phyloP scores from a whole-genome alignment of 2,113 vertebrate genomes.

The Hystrix brachyura region DNA sequence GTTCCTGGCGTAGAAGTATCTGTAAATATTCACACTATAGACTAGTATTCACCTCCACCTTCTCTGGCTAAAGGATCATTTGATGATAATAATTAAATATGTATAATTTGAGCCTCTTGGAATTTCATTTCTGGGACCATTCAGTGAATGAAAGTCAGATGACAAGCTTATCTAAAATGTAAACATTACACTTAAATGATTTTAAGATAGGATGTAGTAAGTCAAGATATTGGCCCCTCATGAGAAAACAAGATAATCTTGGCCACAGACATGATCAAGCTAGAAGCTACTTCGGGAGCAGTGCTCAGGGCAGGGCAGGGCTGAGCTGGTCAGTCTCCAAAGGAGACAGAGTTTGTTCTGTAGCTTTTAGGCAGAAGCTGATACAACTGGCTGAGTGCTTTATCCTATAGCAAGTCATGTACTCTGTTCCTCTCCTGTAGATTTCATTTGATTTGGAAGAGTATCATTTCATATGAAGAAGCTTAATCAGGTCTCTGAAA shows the following conservation, averaged over 20 bases:
- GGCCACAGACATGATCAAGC: background rate
- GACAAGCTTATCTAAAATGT: background rate
- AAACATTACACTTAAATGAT: background rate
- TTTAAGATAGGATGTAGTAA: slow-evolving; percentile 17
- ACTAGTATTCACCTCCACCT: background rate
- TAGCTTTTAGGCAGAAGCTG: background rate
- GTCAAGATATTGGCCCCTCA: slow-evolving; percentile 37
- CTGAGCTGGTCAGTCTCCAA: background rate
- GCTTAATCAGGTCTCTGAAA: slow-evolving; percentile 57
- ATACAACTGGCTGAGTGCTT: background rate
- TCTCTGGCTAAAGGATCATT: background rate
- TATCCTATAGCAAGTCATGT: background rate
- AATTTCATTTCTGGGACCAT: slow-evolving; percentile 45
- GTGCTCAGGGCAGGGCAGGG: background rate
- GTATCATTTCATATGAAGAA: slow-evolving; percentile 19
- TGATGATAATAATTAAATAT: slow-evolving; percentile 17
- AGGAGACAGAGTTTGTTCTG: background rate
- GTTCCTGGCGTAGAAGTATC: background rate
- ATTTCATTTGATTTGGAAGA: slow-evolving; percentile 60
- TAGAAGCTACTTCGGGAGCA: background rate
- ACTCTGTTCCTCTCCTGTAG: background rate
- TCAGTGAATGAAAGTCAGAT: slow-evolving; percentile 60
- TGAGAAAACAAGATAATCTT: background rate
- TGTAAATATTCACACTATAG: background rate
- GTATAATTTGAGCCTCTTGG: slow-evolving; percentile 10